Base-by-base conservation (phyloP, 2,113 vertebrate species). In the Prietella phreatophila region DNA sequence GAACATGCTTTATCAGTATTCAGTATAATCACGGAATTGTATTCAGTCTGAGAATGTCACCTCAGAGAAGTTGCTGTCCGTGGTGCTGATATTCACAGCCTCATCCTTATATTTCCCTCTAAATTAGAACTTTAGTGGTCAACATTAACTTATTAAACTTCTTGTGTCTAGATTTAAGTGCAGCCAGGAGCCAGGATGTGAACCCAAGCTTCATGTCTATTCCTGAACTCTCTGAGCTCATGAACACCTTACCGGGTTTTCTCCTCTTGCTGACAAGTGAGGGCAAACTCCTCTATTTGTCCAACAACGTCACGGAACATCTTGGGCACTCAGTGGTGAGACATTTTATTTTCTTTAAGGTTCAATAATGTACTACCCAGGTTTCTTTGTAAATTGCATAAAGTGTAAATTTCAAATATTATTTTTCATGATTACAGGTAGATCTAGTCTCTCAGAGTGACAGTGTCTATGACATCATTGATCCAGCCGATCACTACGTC, bases 241-340 rank as follows among this genome's bases (percentile, higher is more conserved):
- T 97, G 92, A 95, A 96, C 83, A 93, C 94, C 1, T 93, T 98
- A 33, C 96, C 97, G 1, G 97, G 97, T 6, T 98, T 98, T 86
- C 90, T 98, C 84, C 93, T 98, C 82, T 94, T 96, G 75, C 92
- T 97, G 91, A 98, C 96, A 0, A 96, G 96, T 9, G 97, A 98
- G 71, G 97, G 97, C 79, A 98, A 97, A 93, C 95, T 98, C 83
- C 94, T 98, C 0, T 97, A 97, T 90, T 94, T 98, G 83, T 97
- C 97, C 5, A 97, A 98, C 91, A 97, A 96, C 55, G 96, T 98
- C 84, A 94, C 96, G 5, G 96, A 98, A 81, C 96, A 97, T 84
- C 95, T 98, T 56, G 97, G 97, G 27, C 97, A 97, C 89, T 97
- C 97, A 36, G 96, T 98, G 97, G 97, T 98, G 92, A 95, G 97